phyloP scores from a whole-genome alignment of 1,140 invertebrate genomes.

The Neodiprion virginianus region DNA sequence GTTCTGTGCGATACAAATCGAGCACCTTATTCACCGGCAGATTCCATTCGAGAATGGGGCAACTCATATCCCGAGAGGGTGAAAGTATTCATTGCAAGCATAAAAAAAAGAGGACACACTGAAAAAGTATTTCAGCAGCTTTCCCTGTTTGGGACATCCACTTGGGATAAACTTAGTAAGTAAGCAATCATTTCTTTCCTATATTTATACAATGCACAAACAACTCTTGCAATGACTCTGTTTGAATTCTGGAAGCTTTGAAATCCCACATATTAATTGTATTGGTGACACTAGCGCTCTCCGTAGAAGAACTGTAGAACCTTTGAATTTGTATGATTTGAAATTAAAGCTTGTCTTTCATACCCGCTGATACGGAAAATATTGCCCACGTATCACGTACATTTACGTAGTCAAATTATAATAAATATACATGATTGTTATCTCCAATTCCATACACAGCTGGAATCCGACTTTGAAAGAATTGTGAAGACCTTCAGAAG shows the following conservation, averaged over 20 bases:
- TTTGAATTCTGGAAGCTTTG: conserved; percentile 1
- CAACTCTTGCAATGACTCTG: background rate
- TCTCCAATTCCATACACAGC: conserved; percentile 19
- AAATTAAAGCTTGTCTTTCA: background rate
- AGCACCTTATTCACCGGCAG: conserved; percentile 6
- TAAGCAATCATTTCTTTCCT: background rate
- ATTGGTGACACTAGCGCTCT: background rate
- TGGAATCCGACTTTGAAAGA: conserved; percentile 21
- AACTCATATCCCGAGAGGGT: background rate
- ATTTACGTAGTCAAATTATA: background rate
- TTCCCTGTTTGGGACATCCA: conserved; percentile 15
- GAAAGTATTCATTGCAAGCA: conserved; percentile 12
- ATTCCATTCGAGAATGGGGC: background rate
- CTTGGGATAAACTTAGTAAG: conserved; percentile 23
- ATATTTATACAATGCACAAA: background rate
- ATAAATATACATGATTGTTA: conserved; percentile 13
- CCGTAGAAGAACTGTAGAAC: conserved; percentile 1
- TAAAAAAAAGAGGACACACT: conserved; percentile 16
- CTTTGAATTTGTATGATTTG: conserved; percentile 3
- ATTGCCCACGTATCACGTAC: background rate
- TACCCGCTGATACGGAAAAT: background rate
- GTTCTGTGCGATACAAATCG: background rate
- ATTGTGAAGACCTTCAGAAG: conserved; percentile 2
- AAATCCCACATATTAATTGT: conserved; percentile 7
- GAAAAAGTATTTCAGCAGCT: conserved; percentile 25